phyloP scores from a whole-genome alignment of 2,888 invertebrate species.

The Glomeris marginata region DNA sequence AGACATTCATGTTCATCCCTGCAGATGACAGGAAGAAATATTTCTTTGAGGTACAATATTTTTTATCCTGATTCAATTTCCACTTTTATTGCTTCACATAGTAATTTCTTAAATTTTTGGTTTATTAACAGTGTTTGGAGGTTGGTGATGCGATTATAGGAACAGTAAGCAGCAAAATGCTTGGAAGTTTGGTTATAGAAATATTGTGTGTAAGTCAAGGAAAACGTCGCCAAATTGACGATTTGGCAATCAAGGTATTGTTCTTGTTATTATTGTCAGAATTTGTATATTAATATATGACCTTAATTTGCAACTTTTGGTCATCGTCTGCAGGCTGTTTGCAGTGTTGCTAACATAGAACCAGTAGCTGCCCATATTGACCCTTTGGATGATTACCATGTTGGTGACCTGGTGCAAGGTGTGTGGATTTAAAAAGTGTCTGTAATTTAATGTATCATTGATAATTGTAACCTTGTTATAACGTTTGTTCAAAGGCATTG shows the following conservation, averaged over 20 bases:
- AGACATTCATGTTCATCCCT: slow-evolving; percentile 11
- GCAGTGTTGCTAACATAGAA: slow-evolving; percentile 2
- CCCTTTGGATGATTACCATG: slow-evolving; percentile 10
- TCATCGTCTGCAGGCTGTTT: slow-evolving; percentile 1
- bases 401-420: slow-evolving; percentile 13
- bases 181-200: slow-evolving; percentile 40
- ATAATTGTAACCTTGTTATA: not conserved
- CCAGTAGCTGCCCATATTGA: slow-evolving; percentile 11
- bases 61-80: slow-evolving; percentile 1
- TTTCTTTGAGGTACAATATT: slow-evolving; percentile 11
- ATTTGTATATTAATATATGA: not conserved
- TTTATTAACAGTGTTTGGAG: slow-evolving; percentile 31
- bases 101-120: no score
- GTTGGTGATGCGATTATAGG: slow-evolving; percentile 31
- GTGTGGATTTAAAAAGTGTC: not conserved
- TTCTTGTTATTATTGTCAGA: not conserved
- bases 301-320: not conserved
- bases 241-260: slow-evolving; percentile 71
- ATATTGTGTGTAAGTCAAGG: slow-evolving; percentile 70
- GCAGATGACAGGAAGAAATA: slow-evolving; percentile 11
- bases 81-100: no score
- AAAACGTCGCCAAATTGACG: slow-evolving; percentile 62
- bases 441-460: not conserved
- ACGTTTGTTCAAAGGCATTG: slow-evolving; percentile 9
- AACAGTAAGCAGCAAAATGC: slow-evolving; percentile 27